Evolutionary conservation across 35 echinoderm and acorn worm species (phyloP).

Genomic region (Ptychodera flava): DNA sequence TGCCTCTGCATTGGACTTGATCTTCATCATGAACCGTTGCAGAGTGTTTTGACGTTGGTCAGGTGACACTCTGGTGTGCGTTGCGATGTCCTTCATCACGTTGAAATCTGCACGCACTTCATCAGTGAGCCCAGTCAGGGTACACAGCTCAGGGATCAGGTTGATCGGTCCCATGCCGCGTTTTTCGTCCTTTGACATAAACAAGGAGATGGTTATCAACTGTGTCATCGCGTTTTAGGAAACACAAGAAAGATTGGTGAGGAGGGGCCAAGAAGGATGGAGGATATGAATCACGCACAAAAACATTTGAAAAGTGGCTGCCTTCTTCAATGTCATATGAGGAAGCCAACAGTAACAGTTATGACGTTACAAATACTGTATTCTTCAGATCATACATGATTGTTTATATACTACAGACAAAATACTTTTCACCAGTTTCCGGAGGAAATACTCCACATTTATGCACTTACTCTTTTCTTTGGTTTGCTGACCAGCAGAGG

Average conservation of each 20-base stretch:
- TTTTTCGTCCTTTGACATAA: constrained; percentile 12
- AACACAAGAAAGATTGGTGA: too few relatives aligned
- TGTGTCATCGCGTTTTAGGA: too few relatives aligned
- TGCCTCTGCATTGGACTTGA: constrained; percentile 32
- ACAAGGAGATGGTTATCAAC: too few relatives aligned
- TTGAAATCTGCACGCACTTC: constrained; percentile 59
- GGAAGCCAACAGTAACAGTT: too few relatives aligned
- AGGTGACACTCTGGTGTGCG: constrained; percentile 61
- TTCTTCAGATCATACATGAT: too few relatives aligned
- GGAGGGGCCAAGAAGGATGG: too few relatives aligned
- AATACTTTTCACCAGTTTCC: too few relatives aligned
- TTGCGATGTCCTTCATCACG: constrained; percentile 81
- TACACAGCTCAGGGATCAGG: constrained; percentile 74
- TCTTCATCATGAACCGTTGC: constrained; percentile 24
- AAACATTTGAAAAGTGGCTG: too few relatives aligned
- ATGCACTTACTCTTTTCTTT: constrained; percentile 48
- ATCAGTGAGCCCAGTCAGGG: constrained; percentile 76
- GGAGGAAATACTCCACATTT: not conserved
- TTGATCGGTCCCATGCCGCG: constrained; percentile 35
- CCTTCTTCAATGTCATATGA: too few relatives aligned
- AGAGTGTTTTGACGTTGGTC: constrained; percentile 30
- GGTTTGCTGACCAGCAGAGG: constrained; percentile 43
- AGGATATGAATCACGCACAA: too few relatives aligned
- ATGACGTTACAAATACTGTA: too few relatives aligned
- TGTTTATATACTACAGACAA: too few relatives aligned